These are phyloP conservation scores for Prosapia bicincta DNA, from an alignment of 2,888 invertebrate genomes.

Conservation along the genomic window DNA sequence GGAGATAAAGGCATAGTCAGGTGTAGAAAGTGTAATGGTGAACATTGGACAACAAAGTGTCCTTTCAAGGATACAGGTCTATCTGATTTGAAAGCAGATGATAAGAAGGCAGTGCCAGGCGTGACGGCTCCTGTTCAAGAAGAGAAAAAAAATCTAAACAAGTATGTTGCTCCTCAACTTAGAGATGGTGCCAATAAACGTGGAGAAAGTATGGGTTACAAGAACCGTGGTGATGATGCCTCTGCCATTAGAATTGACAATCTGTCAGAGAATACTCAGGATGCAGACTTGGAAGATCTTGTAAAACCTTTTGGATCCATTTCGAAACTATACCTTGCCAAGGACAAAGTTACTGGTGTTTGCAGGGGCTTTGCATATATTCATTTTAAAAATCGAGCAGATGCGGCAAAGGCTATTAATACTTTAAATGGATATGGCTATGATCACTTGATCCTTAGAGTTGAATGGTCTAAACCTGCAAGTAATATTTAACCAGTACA, in stretches of 20 bases:
- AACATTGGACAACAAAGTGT: slow-evolving; percentile 98
- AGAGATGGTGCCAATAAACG: slow-evolving; percentile 81
- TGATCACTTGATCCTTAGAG: slow-evolving; percentile 95
- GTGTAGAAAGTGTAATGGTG: slow-evolving; percentile 89
- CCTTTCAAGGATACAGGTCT: slow-evolving; percentile 86
- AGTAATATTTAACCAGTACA: neutral
- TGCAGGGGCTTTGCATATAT: slow-evolving; percentile 98
- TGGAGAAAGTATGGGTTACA: slow-evolving; percentile 61
- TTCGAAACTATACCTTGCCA: slow-evolving; percentile 89
- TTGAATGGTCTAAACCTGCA: slow-evolving; percentile 92
- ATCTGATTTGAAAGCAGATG: slow-evolving; percentile 19
- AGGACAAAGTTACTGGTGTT: slow-evolving; percentile 82
- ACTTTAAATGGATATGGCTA: slow-evolving; percentile 91
- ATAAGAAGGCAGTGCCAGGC: slow-evolving; percentile 32
- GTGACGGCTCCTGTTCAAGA: slow-evolving; percentile 29
- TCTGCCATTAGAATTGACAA: slow-evolving; percentile 94
- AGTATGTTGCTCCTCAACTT: slow-evolving; percentile 86
- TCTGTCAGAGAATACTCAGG: slow-evolving; percentile 92
- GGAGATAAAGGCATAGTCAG: slow-evolving; percentile 61
- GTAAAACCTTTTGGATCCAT: slow-evolving; percentile 93
- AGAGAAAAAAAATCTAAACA: slow-evolving; percentile 51
- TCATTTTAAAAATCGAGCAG: slow-evolving; percentile 87
- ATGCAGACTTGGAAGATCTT: slow-evolving; percentile 92
- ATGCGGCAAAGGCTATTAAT: slow-evolving; percentile 89
- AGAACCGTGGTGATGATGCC: slow-evolving; percentile 68